Base-by-base conservation (phyloP, 2,113 vertebrate species). In the Channa argus region DNA sequence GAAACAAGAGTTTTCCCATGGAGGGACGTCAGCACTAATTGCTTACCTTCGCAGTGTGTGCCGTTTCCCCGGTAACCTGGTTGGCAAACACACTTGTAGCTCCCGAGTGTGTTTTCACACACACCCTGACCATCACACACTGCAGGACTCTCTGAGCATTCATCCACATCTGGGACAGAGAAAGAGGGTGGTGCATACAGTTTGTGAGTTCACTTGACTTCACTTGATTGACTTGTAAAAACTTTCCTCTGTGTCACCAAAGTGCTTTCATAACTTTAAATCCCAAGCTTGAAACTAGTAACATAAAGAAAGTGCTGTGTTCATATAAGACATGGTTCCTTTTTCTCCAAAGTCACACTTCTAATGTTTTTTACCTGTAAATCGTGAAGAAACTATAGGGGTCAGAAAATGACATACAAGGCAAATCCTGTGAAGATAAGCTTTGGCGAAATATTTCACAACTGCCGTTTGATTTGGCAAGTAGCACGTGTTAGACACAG, bases 51-150 rank as follows among this genome's bases (percentile, higher is more conserved):
- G 41, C 95, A 96, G 90, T 94, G 86, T 79, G 94, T 93, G 85
- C 95, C 94, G 75, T 96, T 95, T 74, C 95, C 95, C 36, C 65
- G 90, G 92, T 94, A 95, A 84, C 95, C 95, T 3, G 54, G 77
- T 54, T 47, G 90, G 79, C 95, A 96, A 71, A 92, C 90, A 83
- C 95, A 96, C 71, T 90, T 82, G 77, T 93, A 95, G 81, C 94
- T 94, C 45, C 95, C 94, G 3, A 92, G 73, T 4, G 91, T 91
- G 87, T 96, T 96, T 68, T 94, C 89, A 88, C 95, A 96, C 80
- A 91, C 85, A 52, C 91, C 90, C 50, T 72, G 87, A 75, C 93
- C 93, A 6, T 63, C 83, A 63, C 95, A 95, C 80, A 79, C 78
- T 0, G 49, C 74, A 11, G 89, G 84, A 61, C 66, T 84, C 50